Conservation (phyloP, 2,113 vertebrate species). For the Oreochromis spilurus region DNA sequence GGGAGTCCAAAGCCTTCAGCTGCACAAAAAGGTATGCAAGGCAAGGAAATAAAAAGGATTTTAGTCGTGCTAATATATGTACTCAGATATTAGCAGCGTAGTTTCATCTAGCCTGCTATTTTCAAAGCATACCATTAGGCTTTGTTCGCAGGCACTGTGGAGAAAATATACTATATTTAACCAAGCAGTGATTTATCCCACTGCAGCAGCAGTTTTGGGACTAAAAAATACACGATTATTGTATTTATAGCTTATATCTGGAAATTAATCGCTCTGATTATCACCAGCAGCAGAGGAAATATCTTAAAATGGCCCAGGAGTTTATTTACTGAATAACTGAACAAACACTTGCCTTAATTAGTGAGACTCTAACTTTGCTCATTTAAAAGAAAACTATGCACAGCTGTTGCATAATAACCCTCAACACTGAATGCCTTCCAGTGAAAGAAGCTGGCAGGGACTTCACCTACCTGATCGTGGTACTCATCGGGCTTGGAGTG, state of each 20-base stretch:
- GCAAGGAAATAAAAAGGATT: not conserved
- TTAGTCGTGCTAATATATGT: not conserved
- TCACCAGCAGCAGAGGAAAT: not conserved
- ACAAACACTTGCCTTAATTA: not conserved
- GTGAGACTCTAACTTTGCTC: not conserved
- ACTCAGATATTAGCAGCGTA: not conserved
- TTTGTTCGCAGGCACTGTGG: not conserved
- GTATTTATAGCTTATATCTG: not conserved
- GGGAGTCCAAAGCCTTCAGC: constrained; percentile 62
- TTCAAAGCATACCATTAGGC: not conserved
- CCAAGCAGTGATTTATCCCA: not conserved
- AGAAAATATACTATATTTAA: not conserved
- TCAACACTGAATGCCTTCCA: constrained; percentile 58
- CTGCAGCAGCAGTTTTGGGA: not conserved
- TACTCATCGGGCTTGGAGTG: constrained; percentile 84
- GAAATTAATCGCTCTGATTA: not conserved
- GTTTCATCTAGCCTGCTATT: not conserved
- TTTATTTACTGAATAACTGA: not conserved
- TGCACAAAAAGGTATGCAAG: constrained; percentile 78
- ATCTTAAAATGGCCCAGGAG: not conserved
- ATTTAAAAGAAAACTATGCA: not conserved
- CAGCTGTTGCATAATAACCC: not conserved
- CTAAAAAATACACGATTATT: not conserved
- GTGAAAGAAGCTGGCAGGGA: constrained; percentile 91
- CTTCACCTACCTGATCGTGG: constrained; percentile 86